Conservation (phyloP, 2,113 vertebrate genomes). For the Pygoscelis adeliae region DNA sequence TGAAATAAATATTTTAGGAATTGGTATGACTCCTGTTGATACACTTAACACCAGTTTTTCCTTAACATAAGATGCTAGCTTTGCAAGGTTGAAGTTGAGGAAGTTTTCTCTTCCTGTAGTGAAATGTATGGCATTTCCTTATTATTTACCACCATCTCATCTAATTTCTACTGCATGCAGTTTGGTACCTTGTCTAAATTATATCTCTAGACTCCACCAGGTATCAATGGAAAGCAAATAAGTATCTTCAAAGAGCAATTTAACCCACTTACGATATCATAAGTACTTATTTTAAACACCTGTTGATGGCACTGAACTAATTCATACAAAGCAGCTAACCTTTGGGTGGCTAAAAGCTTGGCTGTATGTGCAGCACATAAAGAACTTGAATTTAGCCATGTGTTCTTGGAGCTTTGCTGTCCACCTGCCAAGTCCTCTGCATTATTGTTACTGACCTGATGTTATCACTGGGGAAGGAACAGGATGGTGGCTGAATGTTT, state of each 20-base stretch:
- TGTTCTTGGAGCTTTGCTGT: background rate
- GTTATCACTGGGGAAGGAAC: background rate
- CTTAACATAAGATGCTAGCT: background rate
- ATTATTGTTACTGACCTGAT: background rate
- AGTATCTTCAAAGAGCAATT: background rate
- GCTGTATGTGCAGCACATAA: background rate
- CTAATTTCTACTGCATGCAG: background rate
- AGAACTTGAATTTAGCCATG: background rate
- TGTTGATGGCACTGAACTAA: background rate
- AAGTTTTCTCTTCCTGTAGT: background rate
- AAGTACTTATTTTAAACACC: background rate
- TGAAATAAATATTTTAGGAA: background rate
- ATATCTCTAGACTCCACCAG: background rate
- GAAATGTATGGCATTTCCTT: background rate
- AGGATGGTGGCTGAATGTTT: background rate
- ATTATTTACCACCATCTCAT: background rate
- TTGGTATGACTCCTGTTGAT: background rate
- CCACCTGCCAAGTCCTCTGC: background rate
- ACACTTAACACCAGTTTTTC: background rate
- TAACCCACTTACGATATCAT: background rate
- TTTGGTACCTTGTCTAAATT: background rate
- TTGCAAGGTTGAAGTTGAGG: background rate
- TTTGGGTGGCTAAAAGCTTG: background rate
- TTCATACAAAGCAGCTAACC: background rate
- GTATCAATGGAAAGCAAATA: background rate